Evolutionary conservation across 2,797 vertebrate species (phyloP).

Genomic region (Mus spretus): DNA sequence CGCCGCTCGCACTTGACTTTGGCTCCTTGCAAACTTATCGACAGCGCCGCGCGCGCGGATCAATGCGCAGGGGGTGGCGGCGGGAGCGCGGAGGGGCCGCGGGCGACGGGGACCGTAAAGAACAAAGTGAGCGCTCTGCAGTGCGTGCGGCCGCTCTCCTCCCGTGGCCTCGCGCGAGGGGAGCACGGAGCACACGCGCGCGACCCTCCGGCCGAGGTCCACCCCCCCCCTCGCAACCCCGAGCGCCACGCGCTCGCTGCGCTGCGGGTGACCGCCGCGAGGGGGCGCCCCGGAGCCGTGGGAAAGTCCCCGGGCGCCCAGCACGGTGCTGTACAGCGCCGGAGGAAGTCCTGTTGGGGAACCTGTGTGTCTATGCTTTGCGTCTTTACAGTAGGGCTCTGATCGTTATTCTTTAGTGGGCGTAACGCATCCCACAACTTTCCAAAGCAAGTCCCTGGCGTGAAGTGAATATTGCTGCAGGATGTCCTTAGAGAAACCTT

Average conservation of each 20-base stretch:
- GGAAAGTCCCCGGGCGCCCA: slow-evolving; percentile 52
- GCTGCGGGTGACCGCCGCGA: slow-evolving; percentile 43
- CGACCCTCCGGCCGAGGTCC: slow-evolving; percentile 1
- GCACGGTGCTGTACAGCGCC: background rate
- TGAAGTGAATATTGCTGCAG: background rate
- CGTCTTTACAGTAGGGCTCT: slow-evolving; percentile 4
- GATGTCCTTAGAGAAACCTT: background rate
- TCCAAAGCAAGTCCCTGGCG: background rate
- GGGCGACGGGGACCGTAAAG: slow-evolving; percentile 54
- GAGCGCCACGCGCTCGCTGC: background rate
- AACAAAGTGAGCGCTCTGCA: slow-evolving; percentile 82
- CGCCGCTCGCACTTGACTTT: slow-evolving; percentile 92
- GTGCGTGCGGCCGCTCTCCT: background rate
- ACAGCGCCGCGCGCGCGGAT: slow-evolving; percentile 94
- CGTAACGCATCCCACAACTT: slow-evolving; percentile 50
- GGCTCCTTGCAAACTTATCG: slow-evolving; percentile 93
- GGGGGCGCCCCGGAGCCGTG: slow-evolving; percentile 77
- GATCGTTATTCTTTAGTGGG: background rate
- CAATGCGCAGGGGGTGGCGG: slow-evolving; percentile 87
- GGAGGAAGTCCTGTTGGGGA: fast-evolving
- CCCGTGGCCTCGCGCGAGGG: background rate
- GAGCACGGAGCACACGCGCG: slow-evolving; percentile 77
- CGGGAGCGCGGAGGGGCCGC: slow-evolving; percentile 65
- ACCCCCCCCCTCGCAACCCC: background rate
- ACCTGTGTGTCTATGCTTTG: background rate